Evolutionary conservation across 2,113 vertebrate species (phyloP).

Genomic region (Scopus umbretta): DNA sequence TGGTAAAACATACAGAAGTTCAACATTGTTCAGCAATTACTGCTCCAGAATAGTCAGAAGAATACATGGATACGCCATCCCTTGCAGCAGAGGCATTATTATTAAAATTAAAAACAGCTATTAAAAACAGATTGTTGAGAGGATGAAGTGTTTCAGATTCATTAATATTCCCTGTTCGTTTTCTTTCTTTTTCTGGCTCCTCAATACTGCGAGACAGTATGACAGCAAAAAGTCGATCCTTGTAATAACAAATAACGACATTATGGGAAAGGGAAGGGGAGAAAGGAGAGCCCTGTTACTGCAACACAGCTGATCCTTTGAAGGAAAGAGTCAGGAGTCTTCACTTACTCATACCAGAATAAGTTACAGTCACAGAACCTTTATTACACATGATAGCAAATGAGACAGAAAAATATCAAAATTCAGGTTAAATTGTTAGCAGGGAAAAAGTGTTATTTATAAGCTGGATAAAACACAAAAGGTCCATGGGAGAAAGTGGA

Average conservation of each 20-base stretch:
- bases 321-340: not conserved
- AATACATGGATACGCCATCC: not conserved
- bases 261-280: not conserved
- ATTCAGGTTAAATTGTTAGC: not conserved
- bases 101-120: not conserved
- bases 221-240: not conserved
- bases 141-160: not conserved
- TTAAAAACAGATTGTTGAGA: not conserved
- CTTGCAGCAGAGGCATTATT: not conserved
- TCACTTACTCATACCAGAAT: not conserved
- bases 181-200: not conserved
- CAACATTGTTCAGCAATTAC: not conserved
- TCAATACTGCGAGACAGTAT: not conserved
- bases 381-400: fast-evolving
- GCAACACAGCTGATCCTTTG: not conserved
- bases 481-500: not conserved
- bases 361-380: not conserved
- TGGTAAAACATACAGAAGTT: not conserved
- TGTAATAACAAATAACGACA: not conserved
- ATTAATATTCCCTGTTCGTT: not conserved
- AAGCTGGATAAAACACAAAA: not conserved
- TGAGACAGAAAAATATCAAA: not conserved
- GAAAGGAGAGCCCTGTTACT: not conserved
- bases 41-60: not conserved
- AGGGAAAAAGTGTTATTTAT: not conserved